Evolutionary conservation across 2,888 invertebrate genomes (phyloP).

Genomic region (Crossocerus cetratus): DNA sequence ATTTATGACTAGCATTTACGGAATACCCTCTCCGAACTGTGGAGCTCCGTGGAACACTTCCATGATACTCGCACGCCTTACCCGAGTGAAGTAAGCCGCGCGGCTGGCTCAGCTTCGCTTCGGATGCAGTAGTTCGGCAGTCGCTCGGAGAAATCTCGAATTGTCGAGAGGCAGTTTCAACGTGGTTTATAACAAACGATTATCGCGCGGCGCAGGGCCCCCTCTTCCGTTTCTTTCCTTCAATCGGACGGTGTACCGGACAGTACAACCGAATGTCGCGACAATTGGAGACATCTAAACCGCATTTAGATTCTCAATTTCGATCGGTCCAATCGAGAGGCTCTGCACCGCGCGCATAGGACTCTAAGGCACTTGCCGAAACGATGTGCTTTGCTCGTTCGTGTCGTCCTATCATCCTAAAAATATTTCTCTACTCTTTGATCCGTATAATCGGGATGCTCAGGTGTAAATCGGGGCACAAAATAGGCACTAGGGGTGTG

Average conservation of each 20-base stretch:
- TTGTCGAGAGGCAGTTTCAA: constrained; percentile 20
- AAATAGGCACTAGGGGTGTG: constrained; percentile 41
- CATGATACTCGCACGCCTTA: constrained; percentile 25
- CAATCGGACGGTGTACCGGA: constrained; percentile 21
- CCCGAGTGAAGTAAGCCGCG: constrained; percentile 6
- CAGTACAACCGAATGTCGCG: constrained; percentile 28
- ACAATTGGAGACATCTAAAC: constrained; percentile 67
- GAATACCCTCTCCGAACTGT: constrained; percentile 36
- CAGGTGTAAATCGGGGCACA: constrained; percentile 20
- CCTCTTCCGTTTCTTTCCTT: not conserved
- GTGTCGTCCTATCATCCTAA: not conserved
- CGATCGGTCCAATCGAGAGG: constrained; percentile 51
- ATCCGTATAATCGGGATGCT: not conserved
- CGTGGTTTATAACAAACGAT: not conserved
- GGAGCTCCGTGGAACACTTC: constrained; percentile 33
- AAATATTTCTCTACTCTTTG: not conserved
- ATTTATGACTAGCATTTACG: constrained; percentile 73
- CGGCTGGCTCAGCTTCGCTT: constrained; percentile 14
- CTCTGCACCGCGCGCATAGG: constrained; percentile 19
- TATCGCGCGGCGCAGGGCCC: constrained; percentile 8
- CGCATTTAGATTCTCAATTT: constrained; percentile 69
- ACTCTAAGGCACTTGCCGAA: constrained; percentile 22
- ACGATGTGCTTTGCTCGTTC: no score
- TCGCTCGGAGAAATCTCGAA: constrained; percentile 8
- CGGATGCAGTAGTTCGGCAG: constrained; percentile 28